These are phyloP conservation scores for Stegana nigrithorax DNA, from an alignment of 2,888 invertebrate species.

Conservation along the genomic window DNA sequence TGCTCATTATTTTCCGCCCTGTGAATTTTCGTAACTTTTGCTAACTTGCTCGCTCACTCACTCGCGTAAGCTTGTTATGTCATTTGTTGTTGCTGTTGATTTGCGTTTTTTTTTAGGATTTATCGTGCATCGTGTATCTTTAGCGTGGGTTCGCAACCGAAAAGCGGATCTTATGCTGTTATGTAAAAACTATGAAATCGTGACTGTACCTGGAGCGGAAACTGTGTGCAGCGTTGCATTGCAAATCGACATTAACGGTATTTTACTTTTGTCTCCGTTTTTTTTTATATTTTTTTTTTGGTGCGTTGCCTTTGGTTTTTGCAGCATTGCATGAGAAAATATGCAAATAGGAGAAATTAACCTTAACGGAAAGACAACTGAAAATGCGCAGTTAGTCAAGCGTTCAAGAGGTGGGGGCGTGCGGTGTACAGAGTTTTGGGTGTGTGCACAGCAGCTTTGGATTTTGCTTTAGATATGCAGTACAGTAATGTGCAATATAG, in stretches of 20 bases:
- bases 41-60: too few relatives aligned
- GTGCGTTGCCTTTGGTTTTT: background rate
- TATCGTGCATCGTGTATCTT: background rate
- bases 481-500: too few relatives aligned
- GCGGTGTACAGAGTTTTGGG: slow-evolving; percentile 25
- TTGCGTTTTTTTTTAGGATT: slow-evolving; percentile 17
- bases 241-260: slow-evolving; percentile 38
- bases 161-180: slow-evolving; percentile 25
- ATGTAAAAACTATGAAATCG: slow-evolving; percentile 48
- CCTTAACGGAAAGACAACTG: too few relatives aligned
- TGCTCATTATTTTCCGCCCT: background rate
- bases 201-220: slow-evolving; percentile 43
- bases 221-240: slow-evolving; percentile 56
- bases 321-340: slow-evolving; percentile 27
- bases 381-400: too few relatives aligned
- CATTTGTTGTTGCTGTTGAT: too few relatives aligned
- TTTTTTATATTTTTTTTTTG: background rate
- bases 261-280: background rate
- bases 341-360: slow-evolving; percentile 27
- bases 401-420: slow-evolving; percentile 17
- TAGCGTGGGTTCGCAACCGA: too few relatives aligned
- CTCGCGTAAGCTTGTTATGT: too few relatives aligned
- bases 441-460: slow-evolving; percentile 2
- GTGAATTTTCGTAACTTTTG: too few relatives aligned
- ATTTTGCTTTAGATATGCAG: too few relatives aligned